These are phyloP conservation scores for Xylocampa areola DNA, from an alignment of 2,888 invertebrate species.

Conservation along the genomic window DNA sequence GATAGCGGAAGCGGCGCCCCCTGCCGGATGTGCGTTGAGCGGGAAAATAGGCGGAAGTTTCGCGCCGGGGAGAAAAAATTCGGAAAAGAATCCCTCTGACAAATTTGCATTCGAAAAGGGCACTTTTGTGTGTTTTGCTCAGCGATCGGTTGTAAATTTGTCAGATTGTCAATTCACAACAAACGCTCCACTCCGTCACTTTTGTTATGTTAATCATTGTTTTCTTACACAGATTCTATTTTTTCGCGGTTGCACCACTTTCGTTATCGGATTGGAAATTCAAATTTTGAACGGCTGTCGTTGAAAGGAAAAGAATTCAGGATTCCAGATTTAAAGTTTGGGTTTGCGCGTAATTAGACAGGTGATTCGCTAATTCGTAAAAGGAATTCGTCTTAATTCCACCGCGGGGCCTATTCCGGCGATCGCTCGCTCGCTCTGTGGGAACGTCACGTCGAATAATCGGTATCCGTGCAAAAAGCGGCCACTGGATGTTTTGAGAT, in stretches of 20 bases:
- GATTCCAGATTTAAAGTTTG: conserved; percentile 75
- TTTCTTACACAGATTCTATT: conserved; percentile 65
- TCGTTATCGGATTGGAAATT: conserved; percentile 50
- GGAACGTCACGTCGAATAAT: conserved; percentile 88
- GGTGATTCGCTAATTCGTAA: conserved; percentile 88
- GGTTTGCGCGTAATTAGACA: conserved; percentile 84
- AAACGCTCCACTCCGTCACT: conserved; percentile 79
- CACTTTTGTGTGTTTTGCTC: conserved; percentile 83
- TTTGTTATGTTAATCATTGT: conserved; percentile 86
- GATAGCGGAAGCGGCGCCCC: conserved; percentile 80
- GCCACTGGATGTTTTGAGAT: conserved; percentile 68
- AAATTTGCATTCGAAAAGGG: conserved; percentile 88
- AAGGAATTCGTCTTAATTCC: conserved; percentile 84
- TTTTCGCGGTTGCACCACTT: conserved; percentile 57
- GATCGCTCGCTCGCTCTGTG: conserved; percentile 75
- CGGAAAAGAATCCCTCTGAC: conserved; percentile 80
- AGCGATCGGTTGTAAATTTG: conserved; percentile 87
- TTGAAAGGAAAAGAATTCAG: conserved; percentile 48
- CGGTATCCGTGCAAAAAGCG: conserved; percentile 85
- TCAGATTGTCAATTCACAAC: conserved; percentile 87
- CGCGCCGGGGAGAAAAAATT: conserved; percentile 79
- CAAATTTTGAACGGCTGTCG: conserved; percentile 50
- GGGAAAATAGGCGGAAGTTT: conserved; percentile 89
- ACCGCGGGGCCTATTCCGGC: conserved; percentile 70
- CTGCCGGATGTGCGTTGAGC: conserved; percentile 85